Base-by-base conservation (phyloP, 2,797 vertebrate species). In the Meriones psammophilus region DNA sequence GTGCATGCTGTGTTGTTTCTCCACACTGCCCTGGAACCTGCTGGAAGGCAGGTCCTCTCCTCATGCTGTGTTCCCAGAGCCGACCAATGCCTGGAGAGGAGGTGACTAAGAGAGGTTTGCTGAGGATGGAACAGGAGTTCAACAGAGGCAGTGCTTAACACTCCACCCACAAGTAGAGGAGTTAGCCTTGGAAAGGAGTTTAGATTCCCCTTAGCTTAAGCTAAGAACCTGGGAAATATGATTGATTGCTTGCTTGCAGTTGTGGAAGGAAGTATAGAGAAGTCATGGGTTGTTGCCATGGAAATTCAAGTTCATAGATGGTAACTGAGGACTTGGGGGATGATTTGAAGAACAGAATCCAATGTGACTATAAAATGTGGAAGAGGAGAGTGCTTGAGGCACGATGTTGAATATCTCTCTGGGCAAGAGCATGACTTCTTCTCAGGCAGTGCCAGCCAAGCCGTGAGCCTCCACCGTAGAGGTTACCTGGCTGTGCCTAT, bases 361-460 rank as follows among this genome's bases (percentile, higher is more conserved):
- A 77, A 42, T 86, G 22, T 76, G 39, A 20, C 58, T 73, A 14
- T 91, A 71, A 83, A 2, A 39, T 90, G 78, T 28, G 62, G 36
- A 26, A 71, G 68, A 88, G 66, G 50, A 39, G 58, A 92, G 90
- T 46, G 66, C 56, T 84, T 92, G 36, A 78, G 36, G 33, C 50
- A 73, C 3, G 76, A 62, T 46, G 28, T 26, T 80, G 42, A 77
- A 17, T 78, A 20, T 15, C 77, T 89, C 84, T 66, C 85, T 95
- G 58, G 30, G 42, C 22, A 66, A 26, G 58, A 69, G 79, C 95
- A 95, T 96, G 81, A 92, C 88, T 95, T 93, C 17, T 94, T 92
- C 90, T 92, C 78, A 94, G 26, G 68, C 80, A 30, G 66, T 92
- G 86, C 62, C 86, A 88, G 9, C n/a, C 77, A 74, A 92, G 73